A percentile compares a stretch with the other conserved stretches of the same genome.
phyloP scores from a whole-genome alignment of 2,888 invertebrate species.

The Pseudococcus longispinus region DNA sequence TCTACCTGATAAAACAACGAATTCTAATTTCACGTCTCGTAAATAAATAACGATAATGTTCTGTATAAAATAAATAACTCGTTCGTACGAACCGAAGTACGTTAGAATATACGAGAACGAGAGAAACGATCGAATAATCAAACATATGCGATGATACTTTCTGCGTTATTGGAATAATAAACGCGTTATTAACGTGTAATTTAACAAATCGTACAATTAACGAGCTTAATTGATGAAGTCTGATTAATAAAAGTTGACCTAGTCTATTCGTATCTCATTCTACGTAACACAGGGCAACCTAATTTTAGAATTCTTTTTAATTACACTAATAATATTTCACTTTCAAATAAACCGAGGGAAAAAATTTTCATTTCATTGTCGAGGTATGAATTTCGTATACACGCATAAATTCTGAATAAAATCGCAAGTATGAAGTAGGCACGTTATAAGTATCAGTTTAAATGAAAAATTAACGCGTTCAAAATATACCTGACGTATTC shows the following conservation, averaged over 20 bases:
- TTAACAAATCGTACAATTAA: constrained; percentile 14
- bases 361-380: background rate
- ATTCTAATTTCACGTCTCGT: background rate
- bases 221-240: constrained; percentile 5
- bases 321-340: background rate
- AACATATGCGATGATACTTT: background rate
- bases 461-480: too few relatives aligned
- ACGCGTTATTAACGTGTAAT: background rate
- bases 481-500: background rate
- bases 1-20: background rate
- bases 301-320: background rate
- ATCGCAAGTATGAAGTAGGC: too few relatives aligned
- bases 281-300: background rate
- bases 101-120: background rate
- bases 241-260: background rate
- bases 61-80: background rate
- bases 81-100: background rate
- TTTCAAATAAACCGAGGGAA: background rate
- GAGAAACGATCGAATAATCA: background rate
- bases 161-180: background rate
- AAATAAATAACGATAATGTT: background rate
- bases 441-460: too few relatives aligned
- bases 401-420: background rate
- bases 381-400: background rate
- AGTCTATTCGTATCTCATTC: background rate